phyloP scores from a whole-genome alignment of 2,888 invertebrate species.

The Heteromurus nitidus region DNA sequence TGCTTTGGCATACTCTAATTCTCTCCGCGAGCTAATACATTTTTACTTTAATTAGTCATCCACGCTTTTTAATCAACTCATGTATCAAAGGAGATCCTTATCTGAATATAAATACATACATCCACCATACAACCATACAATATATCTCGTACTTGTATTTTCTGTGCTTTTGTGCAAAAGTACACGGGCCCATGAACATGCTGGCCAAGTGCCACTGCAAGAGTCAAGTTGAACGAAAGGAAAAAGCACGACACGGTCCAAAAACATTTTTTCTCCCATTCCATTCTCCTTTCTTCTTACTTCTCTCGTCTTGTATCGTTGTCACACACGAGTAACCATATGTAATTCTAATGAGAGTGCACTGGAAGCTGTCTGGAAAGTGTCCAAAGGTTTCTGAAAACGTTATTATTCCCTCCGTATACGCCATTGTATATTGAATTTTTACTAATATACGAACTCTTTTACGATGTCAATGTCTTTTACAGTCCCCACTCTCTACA shows the following conservation, averaged over 20 bases:
- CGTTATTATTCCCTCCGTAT: too few relatives aligned
- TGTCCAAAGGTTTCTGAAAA: slow-evolving; percentile 40
- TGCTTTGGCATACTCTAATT: too few relatives aligned
- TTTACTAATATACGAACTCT: slow-evolving; percentile 12
- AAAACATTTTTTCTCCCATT: background rate
- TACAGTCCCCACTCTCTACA: too few relatives aligned
- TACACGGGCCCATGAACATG: too few relatives aligned
- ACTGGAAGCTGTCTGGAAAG: slow-evolving; percentile 19
- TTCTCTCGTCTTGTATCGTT: slow-evolving; percentile 7
- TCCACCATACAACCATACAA: too few relatives aligned
- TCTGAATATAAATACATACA: too few relatives aligned
- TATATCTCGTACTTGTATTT: background rate
- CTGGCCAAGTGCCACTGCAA: slow-evolving; percentile 43
- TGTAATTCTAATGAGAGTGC: slow-evolving; percentile 26
- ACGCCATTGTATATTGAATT: slow-evolving; percentile 36
- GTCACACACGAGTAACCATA: slow-evolving; percentile 21
- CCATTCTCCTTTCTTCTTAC: background rate
- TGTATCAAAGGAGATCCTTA: too few relatives aligned
- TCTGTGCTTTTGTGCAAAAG: background rate
- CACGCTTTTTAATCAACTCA: background rate
- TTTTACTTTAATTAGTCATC: background rate
- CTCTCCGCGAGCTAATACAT: too few relatives aligned
- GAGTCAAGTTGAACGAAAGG: background rate
- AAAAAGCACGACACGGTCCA: background rate
- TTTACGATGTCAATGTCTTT: background rate